Percentiles rank a stretch among this genome's conserved stretches.
These are phyloP conservation scores for Drosophila nigritarsus DNA, from an alignment of 2,888 invertebrate species.

Conservation along the genomic window DNA sequence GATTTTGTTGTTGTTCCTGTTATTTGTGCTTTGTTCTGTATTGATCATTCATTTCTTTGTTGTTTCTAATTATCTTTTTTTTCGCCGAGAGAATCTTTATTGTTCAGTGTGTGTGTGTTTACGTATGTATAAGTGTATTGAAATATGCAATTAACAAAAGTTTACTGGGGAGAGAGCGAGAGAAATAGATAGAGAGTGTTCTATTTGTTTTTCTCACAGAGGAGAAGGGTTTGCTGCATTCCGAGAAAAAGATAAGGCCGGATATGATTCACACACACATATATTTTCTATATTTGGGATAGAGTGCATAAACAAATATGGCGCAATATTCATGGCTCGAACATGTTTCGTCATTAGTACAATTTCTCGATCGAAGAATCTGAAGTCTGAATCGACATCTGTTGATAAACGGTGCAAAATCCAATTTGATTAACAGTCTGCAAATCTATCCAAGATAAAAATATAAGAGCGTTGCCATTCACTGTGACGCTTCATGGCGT, in stretches of 20 bases:
- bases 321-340: slow-evolving; percentile 24
- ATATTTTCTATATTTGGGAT: slow-evolving; percentile 2
- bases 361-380: slow-evolving; percentile 5
- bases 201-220: neutral
- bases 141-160: neutral
- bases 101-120: neutral
- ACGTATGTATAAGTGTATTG: neutral
- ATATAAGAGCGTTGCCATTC: neutral
- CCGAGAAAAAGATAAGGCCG: slow-evolving; percentile 21
- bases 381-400: neutral
- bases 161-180: neutral
- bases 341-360: slow-evolving; percentile 55
- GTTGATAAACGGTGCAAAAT: slow-evolving; percentile 49
- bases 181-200: neutral
- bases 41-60: neutral
- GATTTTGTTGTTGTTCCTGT: slow-evolving; percentile 22
- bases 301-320: neutral
- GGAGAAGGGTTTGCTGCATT: slow-evolving; percentile 27
- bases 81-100: slow-evolving; percentile 6
- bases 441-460: neutral
- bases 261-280: slow-evolving; percentile 19
- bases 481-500: slow-evolving; percentile 12
- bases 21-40: neutral
- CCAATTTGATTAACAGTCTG: slow-evolving; percentile 25
- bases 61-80: slow-evolving; percentile 2